Percentiles rank a stretch among this genome's conserved stretches.
Evolutionary conservation across 2,113 vertebrate species (phyloP).

Genomic region (Haemorhous mexicanus): DNA sequence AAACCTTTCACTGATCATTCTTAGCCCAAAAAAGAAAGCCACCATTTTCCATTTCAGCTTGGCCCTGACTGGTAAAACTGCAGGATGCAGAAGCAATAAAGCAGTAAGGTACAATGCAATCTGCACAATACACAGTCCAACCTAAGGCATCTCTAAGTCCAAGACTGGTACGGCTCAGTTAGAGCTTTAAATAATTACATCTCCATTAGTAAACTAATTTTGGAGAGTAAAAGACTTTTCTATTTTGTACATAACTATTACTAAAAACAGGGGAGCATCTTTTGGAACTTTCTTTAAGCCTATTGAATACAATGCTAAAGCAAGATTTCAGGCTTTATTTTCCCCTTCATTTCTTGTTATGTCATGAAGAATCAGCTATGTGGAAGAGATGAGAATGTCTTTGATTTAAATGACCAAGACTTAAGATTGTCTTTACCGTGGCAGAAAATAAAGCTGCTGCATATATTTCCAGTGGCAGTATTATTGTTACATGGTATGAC

Average conservation of each 20-base stretch:
- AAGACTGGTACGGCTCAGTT: background rate
- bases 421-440: conserved; percentile 12
- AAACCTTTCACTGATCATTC: background rate
- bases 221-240: background rate
- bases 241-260: background rate
- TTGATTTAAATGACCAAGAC: conserved; percentile 49
- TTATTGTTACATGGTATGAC: conserved; percentile 38
- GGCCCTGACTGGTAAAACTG: background rate
- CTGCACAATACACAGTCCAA: background rate
- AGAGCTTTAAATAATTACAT: conserved; percentile 2
- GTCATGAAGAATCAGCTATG: conserved; percentile 25
- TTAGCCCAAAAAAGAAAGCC: background rate
- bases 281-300: background rate
- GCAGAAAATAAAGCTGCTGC: conserved; percentile 49
- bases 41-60: background rate
- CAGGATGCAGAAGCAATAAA: background rate
- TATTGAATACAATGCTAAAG: conserved; percentile 1
- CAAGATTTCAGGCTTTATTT: background rate
- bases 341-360: background rate
- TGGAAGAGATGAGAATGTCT: conserved; percentile 45
- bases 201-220: background rate
- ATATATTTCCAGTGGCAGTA: conserved; percentile 29
- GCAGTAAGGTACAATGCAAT: background rate
- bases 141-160: background rate
- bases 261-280: background rate